Conservation (phyloP, 1,140 invertebrate genomes). For the Drosophila ogumai region DNA sequence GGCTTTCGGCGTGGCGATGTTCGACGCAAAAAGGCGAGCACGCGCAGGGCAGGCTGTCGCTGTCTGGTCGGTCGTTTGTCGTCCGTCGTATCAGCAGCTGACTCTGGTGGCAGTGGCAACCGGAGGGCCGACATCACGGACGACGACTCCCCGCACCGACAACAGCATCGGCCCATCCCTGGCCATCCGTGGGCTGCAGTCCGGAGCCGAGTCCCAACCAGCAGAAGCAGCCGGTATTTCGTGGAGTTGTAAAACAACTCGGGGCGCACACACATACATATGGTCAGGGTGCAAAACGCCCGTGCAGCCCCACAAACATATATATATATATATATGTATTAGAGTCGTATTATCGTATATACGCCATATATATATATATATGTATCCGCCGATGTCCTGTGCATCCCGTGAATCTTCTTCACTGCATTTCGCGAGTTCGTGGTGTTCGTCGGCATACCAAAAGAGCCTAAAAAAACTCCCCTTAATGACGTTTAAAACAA, state of each 20-base stretch:
- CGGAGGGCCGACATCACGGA: slow-evolving; percentile 41
- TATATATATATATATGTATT: neutral
- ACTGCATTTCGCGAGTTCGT: slow-evolving; percentile 28
- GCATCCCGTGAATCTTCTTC: slow-evolving; percentile 59
- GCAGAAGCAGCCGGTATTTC: slow-evolving; percentile 54
- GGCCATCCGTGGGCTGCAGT: slow-evolving; percentile 11
- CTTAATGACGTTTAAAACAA: slow-evolving; percentile 8
- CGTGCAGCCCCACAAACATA: slow-evolving; percentile 21
- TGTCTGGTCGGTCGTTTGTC: slow-evolving; percentile 21
- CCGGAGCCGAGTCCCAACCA: slow-evolving; percentile 35
- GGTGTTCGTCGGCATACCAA: slow-evolving; percentile 15
- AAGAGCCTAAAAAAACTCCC: slow-evolving; percentile 1
- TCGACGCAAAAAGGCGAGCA: slow-evolving; percentile 62
- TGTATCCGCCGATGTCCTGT: slow-evolving; percentile 51
- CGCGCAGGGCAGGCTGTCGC: slow-evolving; percentile 57
- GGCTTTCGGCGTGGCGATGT: slow-evolving; percentile 55
- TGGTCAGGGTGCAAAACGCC: slow-evolving; percentile 26
- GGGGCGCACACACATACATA: slow-evolving; percentile 30
- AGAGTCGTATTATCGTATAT: slow-evolving; percentile 18
- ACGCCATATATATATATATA: slow-evolving; percentile 23
- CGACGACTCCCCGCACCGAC: slow-evolving; percentile 42
- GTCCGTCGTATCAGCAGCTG: slow-evolving; percentile 69
- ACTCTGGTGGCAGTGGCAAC: slow-evolving; percentile 19
- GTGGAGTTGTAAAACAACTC: slow-evolving; percentile 44
- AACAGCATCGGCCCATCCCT: slow-evolving; percentile 29